These are phyloP conservation scores for Fopius arisanus DNA, from an alignment of 1,140 invertebrate species.

Conservation along the genomic window DNA sequence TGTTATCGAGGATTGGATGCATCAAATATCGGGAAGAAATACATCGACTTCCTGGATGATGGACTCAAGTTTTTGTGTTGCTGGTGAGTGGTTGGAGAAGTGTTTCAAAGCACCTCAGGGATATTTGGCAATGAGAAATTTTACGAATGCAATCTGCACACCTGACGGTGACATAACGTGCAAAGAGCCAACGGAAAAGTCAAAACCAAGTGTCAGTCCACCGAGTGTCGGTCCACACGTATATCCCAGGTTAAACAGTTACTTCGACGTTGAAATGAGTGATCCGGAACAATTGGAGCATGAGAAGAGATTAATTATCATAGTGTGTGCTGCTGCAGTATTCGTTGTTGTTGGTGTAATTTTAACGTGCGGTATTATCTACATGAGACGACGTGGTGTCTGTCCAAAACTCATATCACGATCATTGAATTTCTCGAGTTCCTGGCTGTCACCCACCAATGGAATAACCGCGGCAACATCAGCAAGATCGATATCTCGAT, in stretches of 20 bases:
- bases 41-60: slow-evolving; percentile 56
- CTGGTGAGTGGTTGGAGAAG: slow-evolving; percentile 67
- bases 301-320: slow-evolving; percentile 61
- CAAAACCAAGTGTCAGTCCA: slow-evolving; percentile 52
- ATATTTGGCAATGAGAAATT: slow-evolving; percentile 71
- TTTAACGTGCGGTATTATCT: slow-evolving; percentile 63
- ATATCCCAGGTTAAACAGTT: slow-evolving; percentile 55
- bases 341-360: slow-evolving; percentile 63
- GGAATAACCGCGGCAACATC: slow-evolving; percentile 63
- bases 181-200: slow-evolving; percentile 44
- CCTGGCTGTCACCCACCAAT: slow-evolving; percentile 54
- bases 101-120: slow-evolving; percentile 73
- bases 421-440: slow-evolving; percentile 48
- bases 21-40: slow-evolving; percentile 60
- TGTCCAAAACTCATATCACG: slow-evolving; percentile 59
- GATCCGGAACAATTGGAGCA: slow-evolving; percentile 56
- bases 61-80: slow-evolving; percentile 71
- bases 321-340: slow-evolving; percentile 64
- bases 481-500: slow-evolving; percentile 69
- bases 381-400: slow-evolving; percentile 67
- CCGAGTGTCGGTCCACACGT: slow-evolving; percentile 59
- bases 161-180: slow-evolving; percentile 53
- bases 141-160: slow-evolving; percentile 69
- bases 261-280: slow-evolving; percentile 60
- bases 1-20: slow-evolving; percentile 68